A percentile compares a stretch with the other conserved stretches of the same genome.
Conservation (phyloP, 2,888 invertebrate species). For the Eledone cirrhosa region DNA sequence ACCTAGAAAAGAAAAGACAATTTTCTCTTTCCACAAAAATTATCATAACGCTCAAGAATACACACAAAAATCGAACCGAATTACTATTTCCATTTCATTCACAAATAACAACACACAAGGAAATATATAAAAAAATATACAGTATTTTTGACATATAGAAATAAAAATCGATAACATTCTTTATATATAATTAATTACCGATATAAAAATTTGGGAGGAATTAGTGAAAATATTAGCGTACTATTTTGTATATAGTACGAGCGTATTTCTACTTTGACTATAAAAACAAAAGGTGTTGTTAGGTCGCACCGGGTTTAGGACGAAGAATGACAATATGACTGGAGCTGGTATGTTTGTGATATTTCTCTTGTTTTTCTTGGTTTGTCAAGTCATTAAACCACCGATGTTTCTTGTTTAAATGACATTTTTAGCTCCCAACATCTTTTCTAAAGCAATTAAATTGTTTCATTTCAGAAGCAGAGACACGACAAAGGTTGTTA, state of each 20-base stretch:
- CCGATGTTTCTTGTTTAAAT: background rate
- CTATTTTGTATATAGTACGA: conserved; percentile 8
- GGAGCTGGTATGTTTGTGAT: conserved; percentile 14
- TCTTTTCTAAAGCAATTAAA: conserved; percentile 24
- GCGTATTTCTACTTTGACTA: background rate
- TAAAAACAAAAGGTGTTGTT: background rate
- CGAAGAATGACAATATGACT: conserved; percentile 24
- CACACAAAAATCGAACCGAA: no score
- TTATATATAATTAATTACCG: no score
- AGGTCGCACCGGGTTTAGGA: background rate
- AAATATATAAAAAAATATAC: no score
- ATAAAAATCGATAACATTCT: no score
- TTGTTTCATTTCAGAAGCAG: conserved; percentile 49
- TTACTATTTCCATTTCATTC: no score
- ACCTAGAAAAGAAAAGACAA: no score
- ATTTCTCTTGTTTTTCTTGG: background rate
- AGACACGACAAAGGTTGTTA: conserved; percentile 78
- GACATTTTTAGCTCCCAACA: background rate
- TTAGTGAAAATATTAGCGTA: background rate
- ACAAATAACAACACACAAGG: no score
- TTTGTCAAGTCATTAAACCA: background rate
- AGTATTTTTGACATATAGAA: no score
- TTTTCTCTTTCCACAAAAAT: no score
- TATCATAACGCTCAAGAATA: no score
- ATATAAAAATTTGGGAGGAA: background rate